Conservation (phyloP, 2,888 invertebrate genomes). For the Sminthurinus aureus region DNA sequence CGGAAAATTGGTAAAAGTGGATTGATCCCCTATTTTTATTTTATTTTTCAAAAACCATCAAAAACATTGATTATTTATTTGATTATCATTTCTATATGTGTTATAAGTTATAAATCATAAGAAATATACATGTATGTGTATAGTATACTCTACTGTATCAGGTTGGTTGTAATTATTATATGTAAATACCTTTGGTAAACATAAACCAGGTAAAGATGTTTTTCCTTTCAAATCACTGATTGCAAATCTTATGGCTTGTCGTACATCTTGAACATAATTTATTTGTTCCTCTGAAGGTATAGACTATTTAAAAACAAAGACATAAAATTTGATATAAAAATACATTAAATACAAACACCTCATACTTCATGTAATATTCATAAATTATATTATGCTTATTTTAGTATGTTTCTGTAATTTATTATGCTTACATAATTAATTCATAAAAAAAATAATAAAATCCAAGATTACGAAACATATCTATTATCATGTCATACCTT, state of each 20-base stretch:
- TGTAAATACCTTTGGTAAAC: constrained; percentile 78
- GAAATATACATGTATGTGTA: no score
- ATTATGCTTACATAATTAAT: no score
- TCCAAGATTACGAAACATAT: not conserved
- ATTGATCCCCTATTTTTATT: constrained; percentile 75
- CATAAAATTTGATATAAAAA: constrained; percentile 19
- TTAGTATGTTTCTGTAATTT: no score
- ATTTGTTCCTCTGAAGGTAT: constrained; percentile 85
- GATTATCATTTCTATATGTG: no score
- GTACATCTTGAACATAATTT: constrained; percentile 84
- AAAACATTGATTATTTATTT: no score
- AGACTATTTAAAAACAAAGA: constrained; percentile 66
- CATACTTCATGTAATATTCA: constrained; percentile 10
- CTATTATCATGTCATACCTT: constrained; percentile 65
- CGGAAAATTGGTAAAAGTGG: constrained; percentile 94
- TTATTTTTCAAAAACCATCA: no score
- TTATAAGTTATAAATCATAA: no score
- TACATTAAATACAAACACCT: no score
- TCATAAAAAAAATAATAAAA: no score
- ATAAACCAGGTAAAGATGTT: constrained; percentile 85
- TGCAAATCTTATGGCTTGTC: constrained; percentile 86
- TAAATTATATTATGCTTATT: not conserved
- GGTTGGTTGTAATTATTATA: not conserved
- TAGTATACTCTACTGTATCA: no score
- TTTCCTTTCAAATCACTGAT: constrained; percentile 81